phyloP scores from a whole-genome alignment of 2,888 invertebrate genomes.

The Hedya salicella region DNA sequence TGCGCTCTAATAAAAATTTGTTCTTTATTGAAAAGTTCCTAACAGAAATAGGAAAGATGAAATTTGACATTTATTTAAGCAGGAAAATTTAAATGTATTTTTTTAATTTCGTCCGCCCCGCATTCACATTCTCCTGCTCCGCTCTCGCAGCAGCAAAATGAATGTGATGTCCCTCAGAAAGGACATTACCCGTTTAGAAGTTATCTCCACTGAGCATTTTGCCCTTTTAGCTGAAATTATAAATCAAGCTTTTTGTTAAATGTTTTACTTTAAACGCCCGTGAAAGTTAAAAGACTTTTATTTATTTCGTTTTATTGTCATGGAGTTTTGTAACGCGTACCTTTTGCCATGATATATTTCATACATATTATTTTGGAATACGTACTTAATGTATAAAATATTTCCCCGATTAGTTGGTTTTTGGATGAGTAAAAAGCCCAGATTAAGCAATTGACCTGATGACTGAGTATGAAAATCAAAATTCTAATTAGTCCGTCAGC shows the following conservation, averaged over 20 bases:
- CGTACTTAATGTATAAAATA: no score
- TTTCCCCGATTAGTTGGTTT: no score
- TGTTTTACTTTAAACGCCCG: slow-evolving; percentile 43
- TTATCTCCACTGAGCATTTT: slow-evolving; percentile 60
- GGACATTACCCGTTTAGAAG: slow-evolving; percentile 68
- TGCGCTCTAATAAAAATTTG: no score
- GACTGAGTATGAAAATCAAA: no score
- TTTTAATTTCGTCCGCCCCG: slow-evolving; percentile 59
- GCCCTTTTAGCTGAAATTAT: slow-evolving; percentile 62
- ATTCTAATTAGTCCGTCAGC: no score
- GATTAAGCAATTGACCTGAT: no score
- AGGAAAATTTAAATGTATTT: slow-evolving; percentile 36
- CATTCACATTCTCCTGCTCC: slow-evolving; percentile 58
- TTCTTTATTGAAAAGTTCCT: no score
- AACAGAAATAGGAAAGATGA: no score
- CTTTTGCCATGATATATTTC: neutral
- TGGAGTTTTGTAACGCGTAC: slow-evolving; percentile 1
- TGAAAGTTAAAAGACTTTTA: slow-evolving; percentile 33
- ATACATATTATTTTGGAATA: neutral
- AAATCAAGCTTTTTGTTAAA: slow-evolving; percentile 66
- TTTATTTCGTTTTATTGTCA: slow-evolving; percentile 29
- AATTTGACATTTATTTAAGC: no score
- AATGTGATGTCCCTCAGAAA: slow-evolving; percentile 58
- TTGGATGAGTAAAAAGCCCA: no score
- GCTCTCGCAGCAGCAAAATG: slow-evolving; percentile 55